Percentiles rank a stretch among this genome's conserved stretches.
Conservation (phyloP, 2,113 vertebrate genomes). For the Cariama cristata region DNA sequence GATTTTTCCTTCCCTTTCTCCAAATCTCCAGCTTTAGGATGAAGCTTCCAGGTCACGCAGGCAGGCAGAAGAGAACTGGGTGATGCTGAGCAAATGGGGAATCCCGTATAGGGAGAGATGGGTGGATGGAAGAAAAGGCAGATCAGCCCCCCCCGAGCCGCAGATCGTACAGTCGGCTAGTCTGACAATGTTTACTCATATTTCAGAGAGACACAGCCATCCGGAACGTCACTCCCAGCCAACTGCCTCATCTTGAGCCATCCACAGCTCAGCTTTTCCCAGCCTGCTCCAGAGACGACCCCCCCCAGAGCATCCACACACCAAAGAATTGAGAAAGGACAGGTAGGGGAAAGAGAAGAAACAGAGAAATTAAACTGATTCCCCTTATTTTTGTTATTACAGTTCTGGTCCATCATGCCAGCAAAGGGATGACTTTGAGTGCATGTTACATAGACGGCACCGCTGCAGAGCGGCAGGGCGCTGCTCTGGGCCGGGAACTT, state of each 20-base stretch:
- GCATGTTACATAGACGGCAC: fast-evolving
- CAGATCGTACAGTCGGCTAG: background rate
- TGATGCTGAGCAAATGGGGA: background rate
- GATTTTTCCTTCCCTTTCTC: constrained; percentile 32
- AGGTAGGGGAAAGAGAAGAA: background rate
- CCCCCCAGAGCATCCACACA: background rate
- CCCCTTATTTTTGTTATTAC: background rate
- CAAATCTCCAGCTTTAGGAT: background rate
- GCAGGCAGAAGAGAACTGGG: background rate
- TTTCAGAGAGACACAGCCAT: constrained; percentile 68
- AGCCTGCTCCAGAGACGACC: background rate
- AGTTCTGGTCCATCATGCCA: background rate
- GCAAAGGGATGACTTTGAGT: fast-evolving
- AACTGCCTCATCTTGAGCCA: constrained; percentile 72
- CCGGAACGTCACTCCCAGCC: constrained; percentile 68
- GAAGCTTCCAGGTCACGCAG: constrained; percentile 11
- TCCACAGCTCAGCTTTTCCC: constrained; percentile 12
- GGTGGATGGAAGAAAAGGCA: background rate
- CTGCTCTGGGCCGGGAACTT: background rate
- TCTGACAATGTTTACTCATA: constrained; percentile 67
- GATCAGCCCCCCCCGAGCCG: background rate
- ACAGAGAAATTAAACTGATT: background rate
- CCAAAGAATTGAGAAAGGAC: background rate
- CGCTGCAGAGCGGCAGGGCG: background rate
- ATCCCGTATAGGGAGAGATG: background rate